These are phyloP conservation scores for Borostomias antarcticus DNA, from an alignment of 2,797 vertebrate genomes.

Conservation along the genomic window DNA sequence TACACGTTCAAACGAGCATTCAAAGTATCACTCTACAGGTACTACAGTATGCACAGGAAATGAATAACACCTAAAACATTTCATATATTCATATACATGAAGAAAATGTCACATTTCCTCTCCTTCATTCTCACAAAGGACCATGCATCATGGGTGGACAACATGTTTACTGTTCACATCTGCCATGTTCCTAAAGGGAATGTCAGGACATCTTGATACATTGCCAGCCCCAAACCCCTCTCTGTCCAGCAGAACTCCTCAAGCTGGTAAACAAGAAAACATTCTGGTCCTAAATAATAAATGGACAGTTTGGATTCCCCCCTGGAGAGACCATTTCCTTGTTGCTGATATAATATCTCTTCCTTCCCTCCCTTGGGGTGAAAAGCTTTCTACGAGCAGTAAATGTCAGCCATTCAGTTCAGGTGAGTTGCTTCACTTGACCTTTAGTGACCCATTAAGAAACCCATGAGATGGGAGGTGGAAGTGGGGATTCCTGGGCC, in stretches of 20 bases:
- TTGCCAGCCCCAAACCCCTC: background rate
- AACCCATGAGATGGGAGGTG: slow-evolving; percentile 30
- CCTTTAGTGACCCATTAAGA: slow-evolving; percentile 49
- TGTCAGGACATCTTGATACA: slow-evolving; percentile 12
- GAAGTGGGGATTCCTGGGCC: slow-evolving; percentile 19
- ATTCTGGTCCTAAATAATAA: slow-evolving; percentile 41
- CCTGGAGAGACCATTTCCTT: slow-evolving; percentile 21
- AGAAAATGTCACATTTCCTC: too few species aligned
- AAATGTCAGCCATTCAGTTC: slow-evolving; percentile 57
- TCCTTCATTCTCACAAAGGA: too few species aligned
- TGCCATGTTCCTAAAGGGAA: slow-evolving; percentile 16
- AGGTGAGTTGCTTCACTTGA: slow-evolving; percentile 61
- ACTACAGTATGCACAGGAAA: too few species aligned
- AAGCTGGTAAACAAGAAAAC: slow-evolving; percentile 28
- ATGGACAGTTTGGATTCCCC: slow-evolving; percentile 22
- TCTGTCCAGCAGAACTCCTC: background rate
- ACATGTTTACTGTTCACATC: too few species aligned
- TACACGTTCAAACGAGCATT: too few species aligned
- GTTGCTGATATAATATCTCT: slow-evolving; percentile 35
- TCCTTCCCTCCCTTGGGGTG: slow-evolving; percentile 15
- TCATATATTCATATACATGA: too few species aligned
- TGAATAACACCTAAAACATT: too few species aligned
- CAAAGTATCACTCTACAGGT: too few species aligned
- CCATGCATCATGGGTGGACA: too few species aligned
- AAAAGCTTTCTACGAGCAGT: slow-evolving; percentile 18